These are phyloP conservation scores for Phalacrocorax brasilianus DNA, from an alignment of 2,113 vertebrate species.

Conservation along the genomic window DNA sequence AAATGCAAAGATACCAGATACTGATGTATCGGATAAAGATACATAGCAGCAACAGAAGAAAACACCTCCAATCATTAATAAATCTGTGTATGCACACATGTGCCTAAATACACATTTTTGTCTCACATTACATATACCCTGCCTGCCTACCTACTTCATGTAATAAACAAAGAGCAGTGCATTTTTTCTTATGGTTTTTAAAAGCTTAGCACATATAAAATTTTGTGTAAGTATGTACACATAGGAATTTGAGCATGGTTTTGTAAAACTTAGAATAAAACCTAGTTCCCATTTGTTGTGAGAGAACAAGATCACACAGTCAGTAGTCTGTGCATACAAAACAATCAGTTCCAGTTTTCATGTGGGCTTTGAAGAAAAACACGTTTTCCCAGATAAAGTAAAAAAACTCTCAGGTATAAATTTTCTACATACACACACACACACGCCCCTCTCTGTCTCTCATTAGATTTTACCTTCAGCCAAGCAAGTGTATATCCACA, in stretches of 20 bases:
- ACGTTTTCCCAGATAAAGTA: neutral
- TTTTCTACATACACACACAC: neutral
- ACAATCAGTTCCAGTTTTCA: neutral
- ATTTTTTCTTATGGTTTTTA: neutral
- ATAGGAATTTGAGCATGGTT: neutral
- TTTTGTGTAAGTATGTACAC: neutral
- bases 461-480: neutral
- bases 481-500: neutral
- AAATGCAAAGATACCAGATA: neutral
- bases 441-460: neutral
- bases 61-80: neutral
- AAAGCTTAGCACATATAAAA: neutral
- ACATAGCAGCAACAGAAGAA: neutral
- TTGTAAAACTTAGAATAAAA: neutral
- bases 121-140: neutral
- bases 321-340: neutral
- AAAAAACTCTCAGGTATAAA: neutral
- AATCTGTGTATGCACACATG: accelerated
- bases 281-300: too few relatives aligned
- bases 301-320: neutral
- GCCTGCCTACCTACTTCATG: neutral
- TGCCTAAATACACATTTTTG: neutral
- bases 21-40: neutral
- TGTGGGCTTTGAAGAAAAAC: neutral
- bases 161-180: neutral